A percentile compares a stretch with the other conserved stretches of the same genome.
Evolutionary conservation across 2,113 vertebrate genomes (phyloP).

Genomic region (Phaethornis superciliosus): DNA sequence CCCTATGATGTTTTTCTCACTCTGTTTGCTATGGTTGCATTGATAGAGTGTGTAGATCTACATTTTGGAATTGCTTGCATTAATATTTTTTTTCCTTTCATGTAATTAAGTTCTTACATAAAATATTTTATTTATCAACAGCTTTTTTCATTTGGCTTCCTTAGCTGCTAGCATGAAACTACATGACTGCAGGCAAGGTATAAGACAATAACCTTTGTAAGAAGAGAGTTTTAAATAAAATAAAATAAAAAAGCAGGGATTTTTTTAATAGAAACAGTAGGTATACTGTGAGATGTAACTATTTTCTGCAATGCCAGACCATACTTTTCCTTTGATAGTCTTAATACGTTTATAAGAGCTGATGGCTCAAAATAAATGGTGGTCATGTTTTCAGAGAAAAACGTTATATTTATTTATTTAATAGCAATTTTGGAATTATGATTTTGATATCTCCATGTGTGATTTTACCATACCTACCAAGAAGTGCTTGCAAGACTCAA

Average conservation of each 20-base stretch:
- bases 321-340: neutral
- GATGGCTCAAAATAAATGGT: neutral
- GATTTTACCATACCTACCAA: neutral
- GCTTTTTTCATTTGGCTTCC: neutral
- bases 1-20: neutral
- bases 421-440: neutral
- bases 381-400: neutral
- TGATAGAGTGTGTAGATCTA: neutral
- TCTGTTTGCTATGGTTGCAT: neutral
- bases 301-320: neutral
- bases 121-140: constrained; percentile 25
- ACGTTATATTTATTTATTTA: neutral
- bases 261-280: neutral
- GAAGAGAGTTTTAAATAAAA: neutral
- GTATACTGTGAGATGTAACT: neutral
- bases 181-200: neutral
- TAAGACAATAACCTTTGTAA: neutral
- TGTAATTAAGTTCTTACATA: neutral
- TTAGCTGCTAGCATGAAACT: neutral
- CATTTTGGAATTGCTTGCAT: neutral
- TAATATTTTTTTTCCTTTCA: neutral
- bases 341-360: neutral
- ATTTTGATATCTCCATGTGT: neutral
- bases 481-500: neutral
- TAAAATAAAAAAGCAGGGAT: neutral